phyloP scores from a whole-genome alignment of 2,797 vertebrate genomes.

The Siniperca obscura region DNA sequence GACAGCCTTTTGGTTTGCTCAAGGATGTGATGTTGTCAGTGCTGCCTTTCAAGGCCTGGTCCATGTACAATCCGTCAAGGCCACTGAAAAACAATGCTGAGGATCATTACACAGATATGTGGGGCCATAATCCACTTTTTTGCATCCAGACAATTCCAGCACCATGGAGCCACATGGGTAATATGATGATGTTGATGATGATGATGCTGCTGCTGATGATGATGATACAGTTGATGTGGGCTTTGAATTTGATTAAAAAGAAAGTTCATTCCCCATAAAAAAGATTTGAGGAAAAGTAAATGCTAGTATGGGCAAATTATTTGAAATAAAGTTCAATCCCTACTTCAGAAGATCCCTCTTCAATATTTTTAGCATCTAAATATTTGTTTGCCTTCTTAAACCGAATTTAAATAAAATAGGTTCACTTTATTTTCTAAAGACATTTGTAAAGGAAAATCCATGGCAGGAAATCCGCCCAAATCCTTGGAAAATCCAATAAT shows the following conservation, averaged over 20 bases:
- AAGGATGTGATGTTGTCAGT: conserved; percentile 79
- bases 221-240: conserved; percentile 38
- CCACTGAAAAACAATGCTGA: conserved; percentile 71
- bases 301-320: conserved; percentile 49
- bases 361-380: conserved; percentile 86
- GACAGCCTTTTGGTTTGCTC: conserved; percentile 74
- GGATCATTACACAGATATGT: conserved; percentile 65
- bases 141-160: conserved; percentile 36
- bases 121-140: conserved; percentile 39
- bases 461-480: conserved; percentile 88
- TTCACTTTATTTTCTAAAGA: conserved; percentile 90
- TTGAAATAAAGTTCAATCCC: conserved; percentile 74
- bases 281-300: conserved; percentile 68
- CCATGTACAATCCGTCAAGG: conserved; percentile 72
- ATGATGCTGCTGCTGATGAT: not conserved
- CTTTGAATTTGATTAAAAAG: conserved; percentile 49
- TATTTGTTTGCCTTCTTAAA: conserved; percentile 86
- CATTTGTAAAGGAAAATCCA: conserved; percentile 88
- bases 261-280: conserved; percentile 61
- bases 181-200: conserved; percentile 6
- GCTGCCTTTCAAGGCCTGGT: conserved; percentile 77
- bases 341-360: conserved; percentile 79
- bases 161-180: conserved; percentile 24
- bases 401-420: conserved; percentile 86
- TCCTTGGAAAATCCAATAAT: conserved; percentile 90